Base-by-base conservation (phyloP, 2,113 vertebrate genomes). In the Gorsachius goisagi region DNA sequence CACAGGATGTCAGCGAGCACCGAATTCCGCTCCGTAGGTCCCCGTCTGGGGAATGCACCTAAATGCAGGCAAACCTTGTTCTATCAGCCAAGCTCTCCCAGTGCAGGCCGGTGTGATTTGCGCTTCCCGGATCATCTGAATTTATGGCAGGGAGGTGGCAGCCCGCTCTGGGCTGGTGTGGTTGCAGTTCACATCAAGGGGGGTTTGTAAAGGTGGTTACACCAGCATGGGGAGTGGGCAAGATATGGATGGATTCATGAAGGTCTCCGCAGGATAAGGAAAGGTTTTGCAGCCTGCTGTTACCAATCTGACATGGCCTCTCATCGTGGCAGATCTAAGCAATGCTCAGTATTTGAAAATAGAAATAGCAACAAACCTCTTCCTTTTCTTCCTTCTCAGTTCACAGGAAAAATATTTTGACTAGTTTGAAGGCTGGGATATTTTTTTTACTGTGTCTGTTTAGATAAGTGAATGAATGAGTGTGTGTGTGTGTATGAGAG, bases 351-450 rank as follows among this genome's bases (percentile, higher is more conserved):
- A 72, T 73, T 94, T 14, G 10, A 76, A 96, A 92, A 88, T 6
- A 92, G 91, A 89, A 95, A 79, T 35, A 71, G 50, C 81, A 96
- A 92, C 68, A 97, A 92, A 95, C 81, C 84, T 93, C 74, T 96
- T 97, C 92, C 85, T 96, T 89, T 95, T 90, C 88, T 95, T 94
- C 67, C 86, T 96, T 76, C 89, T 93, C 89, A 79, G 66, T 79
- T 94, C 78, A 80, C 91, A 93, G 59, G 67, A 88, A 97, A 95
- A 95, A 97, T 95, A 95, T 92, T 97, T 96, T 94, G 85, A 86
- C 85, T 96, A 27, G 66, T 96, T 92, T 97, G 96, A 95, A 93
- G 32, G 81, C 37, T 91, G 73, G 58, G 45, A 50, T 64, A 11
- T 62, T 74, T 15, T 85, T 89, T 85, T 79, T 45, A 33, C 37